These are phyloP conservation scores for Callipepla squamata DNA, from an alignment of 2,113 vertebrate genomes.

Conservation along the genomic window DNA sequence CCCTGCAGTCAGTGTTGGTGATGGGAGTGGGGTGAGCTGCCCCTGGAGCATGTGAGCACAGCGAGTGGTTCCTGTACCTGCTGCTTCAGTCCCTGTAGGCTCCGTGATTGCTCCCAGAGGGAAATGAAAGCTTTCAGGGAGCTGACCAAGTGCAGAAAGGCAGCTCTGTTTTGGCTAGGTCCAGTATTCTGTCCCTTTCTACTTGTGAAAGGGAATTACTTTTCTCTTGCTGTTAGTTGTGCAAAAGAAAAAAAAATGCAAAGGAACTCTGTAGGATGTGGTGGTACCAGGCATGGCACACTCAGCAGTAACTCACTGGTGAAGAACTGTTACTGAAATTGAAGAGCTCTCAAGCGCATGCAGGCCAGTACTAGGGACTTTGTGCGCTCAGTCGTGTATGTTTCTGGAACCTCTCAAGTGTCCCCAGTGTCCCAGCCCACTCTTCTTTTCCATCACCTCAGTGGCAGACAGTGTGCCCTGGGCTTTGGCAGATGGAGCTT, in stretches of 20 bases:
- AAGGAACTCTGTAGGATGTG: neutral
- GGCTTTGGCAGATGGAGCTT: neutral
- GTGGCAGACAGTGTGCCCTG: neutral
- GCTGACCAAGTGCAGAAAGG: neutral
- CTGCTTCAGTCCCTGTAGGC: neutral
- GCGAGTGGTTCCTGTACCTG: neutral
- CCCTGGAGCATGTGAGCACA: neutral
- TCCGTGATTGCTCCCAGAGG: neutral
- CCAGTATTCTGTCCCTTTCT: neutral
- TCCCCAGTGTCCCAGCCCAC: neutral
- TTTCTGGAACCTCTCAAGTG: neutral
- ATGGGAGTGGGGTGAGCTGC: neutral
- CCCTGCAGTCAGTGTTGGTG: neutral
- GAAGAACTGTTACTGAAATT: neutral
- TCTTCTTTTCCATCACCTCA: neutral
- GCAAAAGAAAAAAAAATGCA: neutral
- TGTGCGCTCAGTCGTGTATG: neutral
- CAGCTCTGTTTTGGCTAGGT: neutral
- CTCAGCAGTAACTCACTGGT: neutral
- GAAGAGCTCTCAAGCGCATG: neutral
- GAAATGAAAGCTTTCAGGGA: neutral
- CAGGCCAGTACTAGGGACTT: neutral
- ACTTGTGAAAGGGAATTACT: neutral
- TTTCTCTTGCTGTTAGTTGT: neutral
- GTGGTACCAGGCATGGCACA: neutral